phyloP scores from a whole-genome alignment of 2,888 invertebrate genomes.

The Petrolisthes cinctipes region DNA sequence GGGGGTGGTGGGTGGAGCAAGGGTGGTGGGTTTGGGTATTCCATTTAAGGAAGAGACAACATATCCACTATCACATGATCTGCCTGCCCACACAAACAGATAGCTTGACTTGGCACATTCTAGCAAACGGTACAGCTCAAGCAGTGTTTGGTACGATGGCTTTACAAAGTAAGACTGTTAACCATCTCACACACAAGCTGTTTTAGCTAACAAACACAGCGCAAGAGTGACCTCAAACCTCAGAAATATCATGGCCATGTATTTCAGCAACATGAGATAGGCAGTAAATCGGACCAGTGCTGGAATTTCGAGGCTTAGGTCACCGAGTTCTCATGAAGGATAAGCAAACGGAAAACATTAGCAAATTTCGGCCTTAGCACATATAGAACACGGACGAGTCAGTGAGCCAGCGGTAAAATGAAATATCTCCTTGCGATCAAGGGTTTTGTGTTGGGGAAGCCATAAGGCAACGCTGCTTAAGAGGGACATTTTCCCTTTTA shows the following conservation, averaged over 20 bases:
- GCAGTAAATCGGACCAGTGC: background rate
- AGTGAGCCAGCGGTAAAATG: background rate
- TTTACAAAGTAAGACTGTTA: constrained; percentile 36
- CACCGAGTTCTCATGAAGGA: constrained; percentile 25
- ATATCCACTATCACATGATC: constrained; percentile 36
- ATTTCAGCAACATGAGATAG: background rate
- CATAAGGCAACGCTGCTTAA: background rate
- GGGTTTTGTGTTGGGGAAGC: background rate
- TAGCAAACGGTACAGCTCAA: constrained; percentile 36
- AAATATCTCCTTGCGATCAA: background rate
- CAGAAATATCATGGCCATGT: background rate
- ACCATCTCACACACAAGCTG: constrained; percentile 53
- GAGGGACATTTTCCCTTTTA: background rate
- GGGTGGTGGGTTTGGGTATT: constrained; percentile 4
- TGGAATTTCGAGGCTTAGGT: constrained; percentile 31
- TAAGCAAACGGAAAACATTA: constrained; percentile 29
- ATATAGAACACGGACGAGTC: constrained; percentile 13
- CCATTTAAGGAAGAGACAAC: constrained; percentile 29
- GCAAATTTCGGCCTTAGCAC: constrained; percentile 29
- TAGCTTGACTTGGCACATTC: constrained; percentile 25
- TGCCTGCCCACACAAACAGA: constrained; percentile 49
- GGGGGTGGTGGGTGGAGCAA: background rate
- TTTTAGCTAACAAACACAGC: constrained; percentile 41
- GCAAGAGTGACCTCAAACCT: constrained; percentile 44
- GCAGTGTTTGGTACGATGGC: constrained; percentile 39